Conservation (phyloP, 2,888 invertebrate genomes). For the Oligia strigilis region DNA sequence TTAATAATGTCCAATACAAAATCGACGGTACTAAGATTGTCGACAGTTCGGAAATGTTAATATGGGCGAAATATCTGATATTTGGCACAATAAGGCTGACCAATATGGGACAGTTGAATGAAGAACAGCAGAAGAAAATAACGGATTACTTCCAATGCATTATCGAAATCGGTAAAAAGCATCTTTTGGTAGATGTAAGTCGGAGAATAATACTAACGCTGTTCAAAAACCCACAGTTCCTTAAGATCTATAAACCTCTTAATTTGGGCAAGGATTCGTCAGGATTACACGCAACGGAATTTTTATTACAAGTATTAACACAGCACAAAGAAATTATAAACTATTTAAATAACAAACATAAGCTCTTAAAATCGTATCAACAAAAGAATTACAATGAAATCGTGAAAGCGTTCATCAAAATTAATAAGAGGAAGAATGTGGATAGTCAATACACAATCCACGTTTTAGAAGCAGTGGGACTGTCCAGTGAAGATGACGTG, state of each 20-base stretch:
- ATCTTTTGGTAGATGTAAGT: conserved; percentile 78
- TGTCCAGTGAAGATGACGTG: conserved; percentile 82
- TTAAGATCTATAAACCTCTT: conserved; percentile 83
- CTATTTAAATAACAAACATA: conserved; percentile 79
- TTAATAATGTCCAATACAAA: conserved; percentile 74
- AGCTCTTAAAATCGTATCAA: conserved; percentile 87
- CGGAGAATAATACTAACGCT: conserved; percentile 78
- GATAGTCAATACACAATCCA: conserved; percentile 80
- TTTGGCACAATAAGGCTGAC: conserved; percentile 82
- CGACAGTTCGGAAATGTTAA: conserved; percentile 82
- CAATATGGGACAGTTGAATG: conserved; percentile 76
- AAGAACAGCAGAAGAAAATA: conserved; percentile 76
- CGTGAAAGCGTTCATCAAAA: conserved; percentile 85
- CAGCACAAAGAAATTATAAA: conserved; percentile 77
- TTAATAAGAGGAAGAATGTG: conserved; percentile 81
- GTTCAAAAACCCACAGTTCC: conserved; percentile 83
- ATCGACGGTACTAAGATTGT: conserved; percentile 69
- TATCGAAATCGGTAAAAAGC: conserved; percentile 77
- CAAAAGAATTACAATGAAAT: conserved; percentile 89
- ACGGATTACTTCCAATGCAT: conserved; percentile 78
- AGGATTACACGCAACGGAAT: conserved; percentile 78
- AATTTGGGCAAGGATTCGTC: conserved; percentile 76
- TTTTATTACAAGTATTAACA: conserved; percentile 79
- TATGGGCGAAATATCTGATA: conserved; percentile 86
- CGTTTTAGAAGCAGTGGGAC: conserved; percentile 84